Percentiles rank a stretch among this genome's conserved stretches.
Evolutionary conservation across 2,113 vertebrate species (phyloP).

Genomic region (Jaculus jaculus): DNA sequence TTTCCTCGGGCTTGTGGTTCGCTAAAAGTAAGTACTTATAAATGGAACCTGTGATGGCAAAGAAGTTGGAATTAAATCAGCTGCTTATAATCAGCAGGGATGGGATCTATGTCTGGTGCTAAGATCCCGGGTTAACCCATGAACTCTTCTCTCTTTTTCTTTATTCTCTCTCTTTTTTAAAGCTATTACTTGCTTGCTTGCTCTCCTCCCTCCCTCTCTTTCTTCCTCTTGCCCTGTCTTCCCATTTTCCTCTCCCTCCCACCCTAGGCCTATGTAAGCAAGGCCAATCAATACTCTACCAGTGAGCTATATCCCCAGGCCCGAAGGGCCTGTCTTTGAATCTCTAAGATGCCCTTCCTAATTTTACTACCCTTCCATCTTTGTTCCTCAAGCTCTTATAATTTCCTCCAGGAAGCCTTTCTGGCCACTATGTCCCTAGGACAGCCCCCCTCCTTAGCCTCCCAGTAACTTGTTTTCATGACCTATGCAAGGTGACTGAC

Average conservation of each 20-base stretch:
- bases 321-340: not conserved
- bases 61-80: not conserved
- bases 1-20: constrained; percentile 93
- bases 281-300: not conserved
- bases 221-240: too few species aligned
- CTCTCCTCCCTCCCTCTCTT: too few species aligned
- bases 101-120: not conserved
- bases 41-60: not conserved
- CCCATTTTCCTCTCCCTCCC: too few species aligned
- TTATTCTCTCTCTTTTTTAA: not conserved
- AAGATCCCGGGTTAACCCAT: not conserved
- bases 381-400: not conserved
- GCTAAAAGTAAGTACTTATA: constrained; percentile 86
- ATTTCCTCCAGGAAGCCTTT: constrained; percentile 21
- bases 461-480: not conserved
- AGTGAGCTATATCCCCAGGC: not conserved
- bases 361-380: not conserved
- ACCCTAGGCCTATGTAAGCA: too few species aligned
- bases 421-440: not conserved
- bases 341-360: not conserved
- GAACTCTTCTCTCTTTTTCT: too few species aligned
- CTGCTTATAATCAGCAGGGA: not conserved
- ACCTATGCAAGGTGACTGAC: not conserved
- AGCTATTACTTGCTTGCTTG: too few species aligned
- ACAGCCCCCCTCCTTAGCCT: not conserved